Percentiles rank a stretch among this genome's conserved stretches.
Conservation (phyloP, 2,113 vertebrate species). For the Oryzias celebensis region DNA sequence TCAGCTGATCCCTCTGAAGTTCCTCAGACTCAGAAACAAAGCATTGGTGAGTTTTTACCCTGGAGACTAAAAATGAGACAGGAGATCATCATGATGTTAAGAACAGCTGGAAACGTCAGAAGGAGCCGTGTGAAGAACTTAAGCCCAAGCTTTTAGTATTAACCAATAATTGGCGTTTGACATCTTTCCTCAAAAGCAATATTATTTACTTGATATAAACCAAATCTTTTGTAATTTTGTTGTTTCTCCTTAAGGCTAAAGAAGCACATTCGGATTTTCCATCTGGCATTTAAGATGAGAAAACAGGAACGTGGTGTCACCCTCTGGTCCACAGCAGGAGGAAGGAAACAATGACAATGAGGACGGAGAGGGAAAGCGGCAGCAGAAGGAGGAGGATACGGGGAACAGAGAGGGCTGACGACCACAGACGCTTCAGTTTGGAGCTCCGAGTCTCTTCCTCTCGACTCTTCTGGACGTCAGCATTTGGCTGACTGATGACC, state of each 20-base stretch:
- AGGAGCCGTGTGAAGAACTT: too few species aligned
- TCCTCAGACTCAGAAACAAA: too few species aligned
- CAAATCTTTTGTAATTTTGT: neutral
- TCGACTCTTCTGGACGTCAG: slow-evolving; percentile 22
- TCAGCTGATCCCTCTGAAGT: too few species aligned
- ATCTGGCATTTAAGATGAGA: too few species aligned
- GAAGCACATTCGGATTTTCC: too few species aligned
- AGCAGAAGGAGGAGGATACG: slow-evolving; percentile 69
- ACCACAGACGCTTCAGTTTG: slow-evolving; percentile 43
- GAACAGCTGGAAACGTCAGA: too few species aligned
- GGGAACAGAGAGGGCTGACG: slow-evolving; percentile 49
- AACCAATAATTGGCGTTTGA: too few species aligned
- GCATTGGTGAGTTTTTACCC: too few species aligned
- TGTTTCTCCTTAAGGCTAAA: neutral
- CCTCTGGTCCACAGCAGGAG: slow-evolving; percentile 60
- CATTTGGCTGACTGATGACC: slow-evolving; percentile 67
- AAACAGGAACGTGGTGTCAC: slow-evolving; percentile 31
- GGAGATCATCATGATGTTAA: too few species aligned
- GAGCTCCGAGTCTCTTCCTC: slow-evolving; percentile 12
- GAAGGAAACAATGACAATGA: slow-evolving; percentile 70
- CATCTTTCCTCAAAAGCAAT: neutral
- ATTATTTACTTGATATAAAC: neutral
- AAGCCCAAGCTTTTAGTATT: too few species aligned
- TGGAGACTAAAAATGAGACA: too few species aligned
- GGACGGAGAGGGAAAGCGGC: slow-evolving; percentile 68